Evolutionary conservation across 1,140 invertebrate genomes (phyloP).

Genomic region (Acromyrmex charruanus): DNA sequence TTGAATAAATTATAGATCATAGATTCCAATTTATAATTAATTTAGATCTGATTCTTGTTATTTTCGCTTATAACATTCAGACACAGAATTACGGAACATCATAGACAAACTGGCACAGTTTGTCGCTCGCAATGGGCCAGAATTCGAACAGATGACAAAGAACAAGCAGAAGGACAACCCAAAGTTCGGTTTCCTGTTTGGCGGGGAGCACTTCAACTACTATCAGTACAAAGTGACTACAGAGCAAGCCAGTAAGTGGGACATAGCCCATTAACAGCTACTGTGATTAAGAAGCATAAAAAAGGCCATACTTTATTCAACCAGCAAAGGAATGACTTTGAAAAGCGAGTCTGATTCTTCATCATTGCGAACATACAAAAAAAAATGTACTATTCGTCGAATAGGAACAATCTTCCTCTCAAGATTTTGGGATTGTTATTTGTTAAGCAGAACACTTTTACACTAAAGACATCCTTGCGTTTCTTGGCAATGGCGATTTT

Average conservation of each 20-base stretch:
- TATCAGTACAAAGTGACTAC: conserved; percentile 98
- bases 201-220: conserved; percentile 97
- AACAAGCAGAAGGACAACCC: conserved; percentile 99
- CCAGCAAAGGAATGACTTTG: conserved; percentile 75
- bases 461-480: conserved; percentile 71
- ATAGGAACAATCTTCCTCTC: conserved; percentile 72
- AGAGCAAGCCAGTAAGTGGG: conserved; percentile 94
- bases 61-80: conserved; percentile 86
- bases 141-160: conserved; percentile 99
- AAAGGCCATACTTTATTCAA: conserved; percentile 73
- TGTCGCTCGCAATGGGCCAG: conserved; percentile 99
- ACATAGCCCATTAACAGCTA: conserved; percentile 80
- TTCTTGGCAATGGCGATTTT: conserved; percentile 74
- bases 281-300: conserved; percentile 77
- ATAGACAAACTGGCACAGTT: conserved; percentile 99
- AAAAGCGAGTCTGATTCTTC: conserved; percentile 75
- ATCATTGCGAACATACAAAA: conserved; percentile 74
- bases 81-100: conserved; percentile 97
- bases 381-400: conserved; percentile 70
- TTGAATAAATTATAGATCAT: conserved; percentile 5
- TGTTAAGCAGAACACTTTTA: conserved; percentile 76
- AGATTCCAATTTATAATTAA: not conserved
- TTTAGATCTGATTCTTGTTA: conserved; percentile 54
- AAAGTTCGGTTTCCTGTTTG: conserved; percentile 98
- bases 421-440: conserved; percentile 79